Conservation (phyloP, 2,888 invertebrate species). For the Rhamnusium bicolor region DNA sequence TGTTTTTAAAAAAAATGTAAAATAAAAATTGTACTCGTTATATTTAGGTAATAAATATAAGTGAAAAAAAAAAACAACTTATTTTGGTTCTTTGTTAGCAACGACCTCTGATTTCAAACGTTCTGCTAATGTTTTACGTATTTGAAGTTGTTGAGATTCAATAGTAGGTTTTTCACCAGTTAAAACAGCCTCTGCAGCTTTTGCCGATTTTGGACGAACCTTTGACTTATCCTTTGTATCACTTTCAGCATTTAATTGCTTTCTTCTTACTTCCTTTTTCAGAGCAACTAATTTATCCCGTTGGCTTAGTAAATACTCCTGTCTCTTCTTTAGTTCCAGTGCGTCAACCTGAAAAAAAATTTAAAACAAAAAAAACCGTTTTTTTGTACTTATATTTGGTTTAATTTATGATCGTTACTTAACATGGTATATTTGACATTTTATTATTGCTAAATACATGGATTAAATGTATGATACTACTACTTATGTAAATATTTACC, state of each 20-base stretch:
- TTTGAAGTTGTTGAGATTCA: constrained; percentile 79
- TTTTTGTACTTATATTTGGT: too few species aligned
- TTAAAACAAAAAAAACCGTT: too few species aligned
- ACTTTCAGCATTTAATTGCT: constrained; percentile 79
- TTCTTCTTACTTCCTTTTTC: constrained; percentile 90
- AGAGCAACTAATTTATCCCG: constrained; percentile 91
- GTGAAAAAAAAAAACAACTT: constrained; percentile 58
- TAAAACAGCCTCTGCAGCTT: constrained; percentile 80
- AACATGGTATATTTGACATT: too few species aligned
- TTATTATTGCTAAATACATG: too few species aligned
- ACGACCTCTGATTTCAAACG: constrained; percentile 91
- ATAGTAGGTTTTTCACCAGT: constrained; percentile 70
- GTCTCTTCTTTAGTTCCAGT: constrained; percentile 83
- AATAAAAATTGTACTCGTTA: constrained; percentile 69
- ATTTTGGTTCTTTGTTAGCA: constrained; percentile 43
- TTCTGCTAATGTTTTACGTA: constrained; percentile 88
- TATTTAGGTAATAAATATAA: constrained; percentile 71
- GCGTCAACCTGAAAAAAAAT: constrained; percentile 69
- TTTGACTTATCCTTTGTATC: constrained; percentile 69
- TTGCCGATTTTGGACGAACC: constrained; percentile 80
- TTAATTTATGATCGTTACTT: too few species aligned
- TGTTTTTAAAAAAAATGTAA: constrained; percentile 66
- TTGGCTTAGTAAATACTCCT: constrained; percentile 90
- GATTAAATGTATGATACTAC: too few species aligned
- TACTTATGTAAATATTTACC: too few species aligned